Evolutionary conservation across 2,797 vertebrate genomes (phyloP), one percentile per base, ranked within the genome.

Genomic region (Emydoidea blandingii): DNA sequence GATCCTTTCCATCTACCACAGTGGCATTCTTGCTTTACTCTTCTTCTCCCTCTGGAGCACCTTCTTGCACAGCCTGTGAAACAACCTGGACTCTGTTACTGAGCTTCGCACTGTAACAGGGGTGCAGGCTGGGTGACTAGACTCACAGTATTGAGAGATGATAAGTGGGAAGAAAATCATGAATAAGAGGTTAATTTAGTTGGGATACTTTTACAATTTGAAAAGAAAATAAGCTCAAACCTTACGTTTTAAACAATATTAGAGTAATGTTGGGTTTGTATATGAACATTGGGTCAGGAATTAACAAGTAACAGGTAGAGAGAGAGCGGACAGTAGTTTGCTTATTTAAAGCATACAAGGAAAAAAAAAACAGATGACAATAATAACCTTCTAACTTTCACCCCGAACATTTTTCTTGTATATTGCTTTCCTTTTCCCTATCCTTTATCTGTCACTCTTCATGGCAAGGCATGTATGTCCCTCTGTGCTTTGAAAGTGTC

Each of bases 11-110:
- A 88, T 6, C 16, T 87, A 50, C n/a, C 1, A 50, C 44, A 18
- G 7, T 1, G 2, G 1, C 12, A 25, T 2, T 87, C 4, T 83
- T 11, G 1, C 53, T 79, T 79, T 90, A 10, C 2, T 74, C 0
- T 78, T 59, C 65, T 19, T 8, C 10, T 6, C 3, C 21, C 19
- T 3, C 12, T 54, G 12, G 5, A 19, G 37, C 52, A 7, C 29
- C 34, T 83, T 89, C 25, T 4, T 4, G 80, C 91, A 31, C 7
- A 56, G 5, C 3, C 34, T 76, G 15, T 57, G 41, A 87, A 83
- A 74, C 0, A 50, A 6, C 2, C 53, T 9, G 34, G 15, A 37
- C 8, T 87, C 14, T 72, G 1, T 18, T 49, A 68, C 27, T 27
- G 52, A 6, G 19, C 84, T 91, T 82, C 85, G 19, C 15, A 72